Percentiles rank a stretch among this genome's conserved stretches.
phyloP scores from a whole-genome alignment of 2,888 invertebrate species.

The Eumerus sabulonum region DNA sequence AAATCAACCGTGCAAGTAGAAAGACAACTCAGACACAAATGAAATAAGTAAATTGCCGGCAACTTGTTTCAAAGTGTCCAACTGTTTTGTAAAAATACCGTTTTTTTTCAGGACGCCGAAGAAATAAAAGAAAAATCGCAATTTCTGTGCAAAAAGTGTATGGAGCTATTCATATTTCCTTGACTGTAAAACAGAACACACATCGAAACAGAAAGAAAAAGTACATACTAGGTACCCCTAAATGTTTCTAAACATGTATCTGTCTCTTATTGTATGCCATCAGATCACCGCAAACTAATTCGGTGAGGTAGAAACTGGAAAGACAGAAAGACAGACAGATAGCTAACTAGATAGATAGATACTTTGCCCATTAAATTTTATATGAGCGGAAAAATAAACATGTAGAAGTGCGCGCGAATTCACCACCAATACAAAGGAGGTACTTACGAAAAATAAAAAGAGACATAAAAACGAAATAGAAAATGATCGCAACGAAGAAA shows the following conservation, averaged over 20 bases:
- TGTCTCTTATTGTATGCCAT: constrained; percentile 21
- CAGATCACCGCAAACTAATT: neutral
- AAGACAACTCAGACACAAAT: no score
- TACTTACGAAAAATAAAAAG: no score
- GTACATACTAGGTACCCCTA: constrained; percentile 21
- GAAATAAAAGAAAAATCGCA: no score
- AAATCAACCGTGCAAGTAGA: no score
- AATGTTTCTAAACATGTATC: constrained; percentile 68
- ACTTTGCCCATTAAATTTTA: constrained; percentile 39
- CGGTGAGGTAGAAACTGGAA: neutral
- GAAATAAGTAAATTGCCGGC: no score
- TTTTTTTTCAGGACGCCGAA: no score
- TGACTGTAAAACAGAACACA: no score
- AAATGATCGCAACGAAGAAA: constrained; percentile 52
- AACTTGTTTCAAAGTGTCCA: no score
- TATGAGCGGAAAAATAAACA: neutral
- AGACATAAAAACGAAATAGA: constrained; percentile 39
- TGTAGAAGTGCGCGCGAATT: constrained; percentile 50
- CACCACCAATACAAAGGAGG: constrained; percentile 13
- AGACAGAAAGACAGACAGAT: neutral
- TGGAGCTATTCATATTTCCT: no score
- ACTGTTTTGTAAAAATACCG: no score
- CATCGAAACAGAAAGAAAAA: constrained; percentile 1
- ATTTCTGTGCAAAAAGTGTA: no score
- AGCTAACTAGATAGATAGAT: constrained; percentile 52